Percentiles rank a stretch among this genome's conserved stretches.
These are phyloP conservation scores for Thaumatotibia leucotreta DNA, from an alignment of 1,140 invertebrate genomes.

Conservation along the genomic window DNA sequence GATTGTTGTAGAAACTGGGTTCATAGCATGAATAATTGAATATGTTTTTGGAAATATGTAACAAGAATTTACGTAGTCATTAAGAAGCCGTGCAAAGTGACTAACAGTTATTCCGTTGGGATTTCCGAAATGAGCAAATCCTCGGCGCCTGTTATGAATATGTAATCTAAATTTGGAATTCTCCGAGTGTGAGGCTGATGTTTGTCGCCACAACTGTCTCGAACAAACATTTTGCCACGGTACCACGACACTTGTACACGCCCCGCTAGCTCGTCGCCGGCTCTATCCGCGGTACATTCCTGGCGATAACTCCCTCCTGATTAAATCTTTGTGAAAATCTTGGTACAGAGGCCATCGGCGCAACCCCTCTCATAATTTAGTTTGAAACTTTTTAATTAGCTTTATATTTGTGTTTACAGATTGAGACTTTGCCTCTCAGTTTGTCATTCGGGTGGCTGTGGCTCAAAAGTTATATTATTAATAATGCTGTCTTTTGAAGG, in stretches of 20 bases:
- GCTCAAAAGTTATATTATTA: conserved; percentile 62
- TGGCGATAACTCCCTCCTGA: conserved; percentile 54
- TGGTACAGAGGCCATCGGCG: conserved; percentile 62
- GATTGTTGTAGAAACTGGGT: too few relatives aligned
- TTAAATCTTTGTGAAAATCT: conserved; percentile 68
- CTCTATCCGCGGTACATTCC: conserved; percentile 38
- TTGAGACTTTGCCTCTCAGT: conserved; percentile 68
- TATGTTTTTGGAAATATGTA: neutral
- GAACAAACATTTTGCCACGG: conserved; percentile 60
- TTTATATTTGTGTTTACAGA: conserved; percentile 76
- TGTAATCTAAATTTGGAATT: conserved; percentile 76
- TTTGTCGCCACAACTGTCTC: conserved; percentile 67
- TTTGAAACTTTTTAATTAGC: conserved; percentile 77
- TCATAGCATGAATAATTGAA: too few relatives aligned
- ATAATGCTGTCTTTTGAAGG: conserved; percentile 28
- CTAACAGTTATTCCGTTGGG: conserved; percentile 51
- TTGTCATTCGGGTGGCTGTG: conserved; percentile 60
- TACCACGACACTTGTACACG: conserved; percentile 53
- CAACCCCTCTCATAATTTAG: conserved; percentile 75
- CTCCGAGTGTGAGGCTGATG: conserved; percentile 70
- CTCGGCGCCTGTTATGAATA: conserved; percentile 74
- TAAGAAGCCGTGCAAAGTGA: conserved; percentile 12
- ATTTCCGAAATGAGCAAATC: conserved; percentile 68
- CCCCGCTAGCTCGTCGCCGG: conserved; percentile 21
- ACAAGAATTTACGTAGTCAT: neutral